Percentiles rank a stretch among this genome's conserved stretches.
Evolutionary conservation across 1,140 invertebrate genomes (phyloP).

Genomic region (Galleria mellonella): DNA sequence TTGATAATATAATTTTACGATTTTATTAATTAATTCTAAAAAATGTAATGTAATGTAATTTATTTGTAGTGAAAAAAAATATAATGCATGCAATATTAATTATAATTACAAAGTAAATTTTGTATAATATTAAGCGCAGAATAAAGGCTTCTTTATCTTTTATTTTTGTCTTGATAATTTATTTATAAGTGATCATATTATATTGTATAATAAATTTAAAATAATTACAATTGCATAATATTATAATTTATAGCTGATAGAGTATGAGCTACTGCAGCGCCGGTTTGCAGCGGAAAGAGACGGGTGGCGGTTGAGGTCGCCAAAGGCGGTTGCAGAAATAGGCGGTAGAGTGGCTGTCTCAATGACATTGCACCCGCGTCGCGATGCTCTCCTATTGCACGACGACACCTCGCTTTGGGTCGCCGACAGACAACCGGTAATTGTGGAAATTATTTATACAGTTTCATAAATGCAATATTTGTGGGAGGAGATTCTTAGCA

Average conservation of each 20-base stretch:
- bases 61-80: no score
- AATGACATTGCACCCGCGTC: conserved; percentile 54
- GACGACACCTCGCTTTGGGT: conserved; percentile 47
- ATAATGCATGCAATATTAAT: no score
- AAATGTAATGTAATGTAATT: no score
- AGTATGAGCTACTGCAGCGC: conserved; percentile 78
- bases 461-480: background rate
- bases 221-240: no score
- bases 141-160: no score
- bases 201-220: no score
- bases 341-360: conserved; percentile 62
- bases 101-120: no score
- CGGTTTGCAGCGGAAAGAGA: conserved; percentile 30
- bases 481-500: background rate
- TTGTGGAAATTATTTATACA: background rate
- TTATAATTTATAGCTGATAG: conserved; percentile 76
- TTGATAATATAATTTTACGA: no score
- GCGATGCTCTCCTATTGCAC: conserved; percentile 33
- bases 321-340: conserved; percentile 16
- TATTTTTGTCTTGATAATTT: no score
- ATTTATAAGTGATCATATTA: no score
- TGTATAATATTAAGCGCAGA: no score
- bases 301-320: conserved; percentile 62
- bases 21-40: no score
- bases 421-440: conserved; percentile 31